These are phyloP conservation scores for Cephonodes hylas DNA, from an alignment of 2,888 invertebrate genomes.

Conservation along the genomic window DNA sequence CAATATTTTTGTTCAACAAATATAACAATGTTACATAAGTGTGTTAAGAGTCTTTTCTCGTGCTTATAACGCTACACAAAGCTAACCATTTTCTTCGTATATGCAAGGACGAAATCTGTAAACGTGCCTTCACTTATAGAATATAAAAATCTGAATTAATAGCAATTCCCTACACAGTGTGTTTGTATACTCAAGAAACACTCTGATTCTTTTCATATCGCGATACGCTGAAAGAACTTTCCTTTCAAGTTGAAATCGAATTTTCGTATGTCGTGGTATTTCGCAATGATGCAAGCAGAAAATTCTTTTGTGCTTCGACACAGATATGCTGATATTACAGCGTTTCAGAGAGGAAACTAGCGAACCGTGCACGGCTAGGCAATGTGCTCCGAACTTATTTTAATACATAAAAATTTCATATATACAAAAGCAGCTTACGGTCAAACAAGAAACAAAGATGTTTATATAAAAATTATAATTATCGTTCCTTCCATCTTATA, in stretches of 20 bases:
- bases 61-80: too few relatives aligned
- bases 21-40: too few relatives aligned
- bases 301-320: slow-evolving; percentile 53
- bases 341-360: slow-evolving; percentile 41
- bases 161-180: not conserved
- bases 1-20: too few relatives aligned
- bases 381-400: slow-evolving; percentile 3
- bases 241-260: slow-evolving; percentile 51
- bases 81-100: too few relatives aligned
- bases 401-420: not conserved
- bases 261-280: slow-evolving; percentile 55
- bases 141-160: not conserved
- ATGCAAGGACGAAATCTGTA: not conserved
- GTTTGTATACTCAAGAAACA: not conserved
- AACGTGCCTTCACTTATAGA: not conserved
- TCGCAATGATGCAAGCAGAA: slow-evolving; percentile 51
- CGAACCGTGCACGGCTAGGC: slow-evolving; percentile 35
- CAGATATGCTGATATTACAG: slow-evolving; percentile 56
- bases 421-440: not conserved
- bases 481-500: too few relatives aligned
- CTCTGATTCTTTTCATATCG: slow-evolving; percentile 1
- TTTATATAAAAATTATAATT: too few relatives aligned
- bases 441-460: not conserved
- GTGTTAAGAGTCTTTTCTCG: too few relatives aligned
- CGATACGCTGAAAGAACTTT: slow-evolving; percentile 39